phyloP scores from a whole-genome alignment of 2,113 vertebrate genomes.

The Ameiurus melas region DNA sequence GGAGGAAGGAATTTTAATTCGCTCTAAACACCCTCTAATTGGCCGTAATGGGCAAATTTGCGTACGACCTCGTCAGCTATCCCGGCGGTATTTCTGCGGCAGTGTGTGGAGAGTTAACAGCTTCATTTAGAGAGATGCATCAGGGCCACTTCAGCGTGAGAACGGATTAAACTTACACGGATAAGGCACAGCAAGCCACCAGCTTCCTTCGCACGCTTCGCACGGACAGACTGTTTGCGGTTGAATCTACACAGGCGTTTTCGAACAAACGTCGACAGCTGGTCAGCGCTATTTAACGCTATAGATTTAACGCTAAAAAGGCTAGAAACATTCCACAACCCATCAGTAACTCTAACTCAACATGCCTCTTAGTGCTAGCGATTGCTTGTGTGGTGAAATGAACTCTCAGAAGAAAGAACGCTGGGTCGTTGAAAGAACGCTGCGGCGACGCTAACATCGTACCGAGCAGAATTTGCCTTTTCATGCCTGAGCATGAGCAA shows the following conservation, averaged over 20 bases:
- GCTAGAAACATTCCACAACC: not conserved
- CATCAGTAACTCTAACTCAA: not conserved
- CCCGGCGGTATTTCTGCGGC: constrained; percentile 36
- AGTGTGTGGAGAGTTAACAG: constrained; percentile 51
- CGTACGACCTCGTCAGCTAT: constrained; percentile 63
- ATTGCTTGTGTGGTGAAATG: not conserved
- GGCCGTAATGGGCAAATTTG: constrained; percentile 59
- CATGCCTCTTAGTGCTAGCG: not conserved
- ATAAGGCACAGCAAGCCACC: not conserved
- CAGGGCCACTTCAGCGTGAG: not conserved
- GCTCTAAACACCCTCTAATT: constrained; percentile 53
- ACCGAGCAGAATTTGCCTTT: no score
- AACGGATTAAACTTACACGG: not conserved
- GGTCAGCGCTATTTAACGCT: no score
- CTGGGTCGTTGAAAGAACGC: no score
- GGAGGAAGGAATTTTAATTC: constrained; percentile 31
- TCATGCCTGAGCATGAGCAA: no score
- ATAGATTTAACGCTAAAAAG: no score
- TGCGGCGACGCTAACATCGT: no score
- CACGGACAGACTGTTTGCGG: not conserved
- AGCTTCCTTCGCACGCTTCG: not conserved
- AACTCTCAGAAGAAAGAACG: not conserved
- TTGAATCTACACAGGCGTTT: not conserved
- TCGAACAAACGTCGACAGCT: not conserved
- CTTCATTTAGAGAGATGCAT: constrained; percentile 55